These are phyloP conservation scores for Phenganax subtilis DNA, from an alignment of 92 coral and sea anemone species.

Conservation along the genomic window DNA sequence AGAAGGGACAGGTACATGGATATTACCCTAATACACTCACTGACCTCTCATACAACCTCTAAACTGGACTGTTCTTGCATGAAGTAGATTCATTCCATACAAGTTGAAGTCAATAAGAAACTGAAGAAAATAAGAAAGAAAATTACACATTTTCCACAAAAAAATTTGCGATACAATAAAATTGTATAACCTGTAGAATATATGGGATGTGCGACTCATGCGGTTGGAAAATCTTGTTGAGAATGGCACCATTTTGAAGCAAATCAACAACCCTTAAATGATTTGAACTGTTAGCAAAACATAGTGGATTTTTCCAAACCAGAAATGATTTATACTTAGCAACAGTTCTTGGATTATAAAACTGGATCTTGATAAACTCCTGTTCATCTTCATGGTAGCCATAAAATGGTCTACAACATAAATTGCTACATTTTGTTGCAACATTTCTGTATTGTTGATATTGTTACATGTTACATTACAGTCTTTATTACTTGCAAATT, in stretches of 20 bases:
- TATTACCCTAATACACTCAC: not conserved
- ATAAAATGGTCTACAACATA: slow-evolving; percentile 65
- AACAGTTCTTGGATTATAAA: slow-evolving; percentile 80
- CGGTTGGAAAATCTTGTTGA: slow-evolving; percentile 82
- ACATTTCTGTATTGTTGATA: not conserved
- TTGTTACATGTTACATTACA: not conserved
- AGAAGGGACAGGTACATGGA: no score
- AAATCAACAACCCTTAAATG: slow-evolving; percentile 67
- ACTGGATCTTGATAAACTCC: slow-evolving; percentile 74
- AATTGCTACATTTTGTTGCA: not conserved
- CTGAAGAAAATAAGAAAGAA: slow-evolving; percentile 40
- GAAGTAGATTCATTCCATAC: slow-evolving; percentile 92
- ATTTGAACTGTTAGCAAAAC: not conserved
- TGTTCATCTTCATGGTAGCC: slow-evolving; percentile 86
- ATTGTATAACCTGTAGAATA: slow-evolving; percentile 64
- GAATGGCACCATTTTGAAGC: slow-evolving; percentile 80
- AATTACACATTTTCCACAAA: not conserved
- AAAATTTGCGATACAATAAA: not conserved
- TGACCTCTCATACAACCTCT: slow-evolving; percentile 42
- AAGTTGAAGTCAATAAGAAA: slow-evolving; percentile 91
- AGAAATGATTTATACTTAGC: slow-evolving; percentile 56
- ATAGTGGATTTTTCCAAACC: not conserved
- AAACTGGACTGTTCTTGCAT: slow-evolving; percentile 62
- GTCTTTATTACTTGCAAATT: not conserved
- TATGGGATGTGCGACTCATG: slow-evolving; percentile 91